Evolutionary conservation across 30 jellyfish, hydroid and myxozoan species (phyloP), one percentile per base, ranked within the genome.

Genomic region (Sanderia malayensis): DNA sequence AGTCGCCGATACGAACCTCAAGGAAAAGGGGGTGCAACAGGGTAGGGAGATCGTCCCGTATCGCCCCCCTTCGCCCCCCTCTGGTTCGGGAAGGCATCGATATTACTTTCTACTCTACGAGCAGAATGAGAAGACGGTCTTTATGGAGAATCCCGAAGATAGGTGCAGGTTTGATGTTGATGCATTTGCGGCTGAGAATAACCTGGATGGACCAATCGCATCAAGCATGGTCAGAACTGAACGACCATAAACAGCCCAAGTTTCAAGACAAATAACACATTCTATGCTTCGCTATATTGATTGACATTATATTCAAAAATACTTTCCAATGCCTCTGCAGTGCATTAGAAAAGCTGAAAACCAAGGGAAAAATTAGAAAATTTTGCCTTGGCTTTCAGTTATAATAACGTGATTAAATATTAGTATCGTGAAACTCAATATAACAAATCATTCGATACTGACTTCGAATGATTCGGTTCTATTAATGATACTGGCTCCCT

Each of bases 31-130:
- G 11, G 62, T 57, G 18, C 15, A n/a, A 27, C 58, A 37, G 2
- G 88, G 80, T 30, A 62, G 88, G 53, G 88, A 76, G 46, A 19
- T 76, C 26, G 88, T 79, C 10, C 46, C 58, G 25, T 79, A 79
- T 27, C 76, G 63, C 21, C 83, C 91, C 11, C 91, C 91, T 0
- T 31, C 91, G 33, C 91, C 91, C 0, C 91, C 91, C 4, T 69
- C 91, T 72, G 91, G 91, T 6, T 66, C 83, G n/a, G 91, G 91
- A 11, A 79, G 59, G 70, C 91, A 79, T 67, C 82, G 91, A 17
- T 79, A 79, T 49, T 66, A 69, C 61, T 79, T 79, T 66, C 61
- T 79, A 44, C 34, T 79, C 28, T 69, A 49, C 27, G 78, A 66
- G n/a, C 91, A 79, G 74, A 69, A 79, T 57, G 91, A 69, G 27